These are phyloP conservation scores for Paragorgia papillata DNA, from an alignment of 92 coral and sea anemone species.

Conservation along the genomic window DNA sequence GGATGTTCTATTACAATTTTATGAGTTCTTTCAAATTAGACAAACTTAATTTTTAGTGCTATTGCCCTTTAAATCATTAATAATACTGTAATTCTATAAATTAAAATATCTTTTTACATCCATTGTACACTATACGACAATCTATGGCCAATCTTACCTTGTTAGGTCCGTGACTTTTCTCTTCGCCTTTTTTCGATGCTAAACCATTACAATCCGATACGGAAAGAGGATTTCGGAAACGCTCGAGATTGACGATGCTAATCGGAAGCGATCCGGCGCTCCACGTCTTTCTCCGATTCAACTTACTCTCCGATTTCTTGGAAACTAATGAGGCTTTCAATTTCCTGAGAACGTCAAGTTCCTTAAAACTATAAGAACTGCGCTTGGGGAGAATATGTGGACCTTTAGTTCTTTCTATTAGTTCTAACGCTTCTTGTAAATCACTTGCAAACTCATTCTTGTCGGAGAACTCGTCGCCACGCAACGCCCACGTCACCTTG, in stretches of 20 bases:
- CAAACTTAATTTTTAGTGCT: too few species aligned
- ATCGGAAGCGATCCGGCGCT: conserved; percentile 41
- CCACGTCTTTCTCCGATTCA: conserved; percentile 47
- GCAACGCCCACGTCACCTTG: conserved; percentile 33
- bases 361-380: conserved; percentile 40
- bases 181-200: neutral
- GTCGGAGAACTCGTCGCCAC: neutral
- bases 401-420: conserved; percentile 24
- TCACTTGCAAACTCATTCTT: conserved; percentile 30
- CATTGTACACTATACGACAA: too few species aligned
- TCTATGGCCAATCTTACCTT: conserved; percentile 6
- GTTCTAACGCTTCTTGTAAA: conserved; percentile 33
- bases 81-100: too few species aligned
- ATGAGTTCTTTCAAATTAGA: too few species aligned
- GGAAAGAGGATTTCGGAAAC: conserved; percentile 32
- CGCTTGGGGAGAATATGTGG: conserved; percentile 37
- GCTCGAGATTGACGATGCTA: conserved; percentile 11
- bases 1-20: too few species aligned
- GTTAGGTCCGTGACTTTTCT: neutral
- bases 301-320: conserved; percentile 34
- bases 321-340: conserved; percentile 26
- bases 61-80: too few species aligned
- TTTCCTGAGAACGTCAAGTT: conserved; percentile 37
- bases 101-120: too few species aligned
- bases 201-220: conserved; percentile 11